Base-by-base conservation (phyloP, 92 coral and sea anemone genomes). In the Pocillopora grandis region DNA sequence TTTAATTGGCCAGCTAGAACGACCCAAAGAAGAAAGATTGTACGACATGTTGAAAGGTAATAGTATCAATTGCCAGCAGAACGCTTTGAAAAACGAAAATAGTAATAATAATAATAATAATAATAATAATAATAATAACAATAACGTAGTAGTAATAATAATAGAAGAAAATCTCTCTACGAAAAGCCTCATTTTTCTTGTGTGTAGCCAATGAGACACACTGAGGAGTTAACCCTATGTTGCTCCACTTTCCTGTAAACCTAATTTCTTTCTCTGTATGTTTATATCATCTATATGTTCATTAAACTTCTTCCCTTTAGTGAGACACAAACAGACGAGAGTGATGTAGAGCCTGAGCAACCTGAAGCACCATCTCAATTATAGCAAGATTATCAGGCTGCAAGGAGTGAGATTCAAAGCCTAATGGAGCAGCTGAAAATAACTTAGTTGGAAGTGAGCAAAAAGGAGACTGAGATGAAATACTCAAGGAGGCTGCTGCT, bases 11-110 rank as follows among this genome's bases (percentile, higher is more conserved):
- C 88, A 85, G 76, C 62, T 55, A 37, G 69, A 77, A 62, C 33
- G 33, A 85, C 55, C 66, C 76, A 78, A 58, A 76, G 88, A 75
- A 85, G 88, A 77, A 69, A 77, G 63, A 85, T 77, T 66, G 68
- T 85, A 31, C 55, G 66, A 20, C 88, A 77, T 62, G 75, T 64
- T 64, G 83, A 76, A 20, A 76, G 81, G 81, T 76, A 27, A 76
- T 56, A 56, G 56, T 55, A 42, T 55, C 63, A 23, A 57, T 37
- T 17, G 42, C 17, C 0, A 12, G 68, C 21, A 55, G 33, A 21
- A 16, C 23, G 49, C 63, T 0, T 21, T 76, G 20, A 15, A 12
- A 42, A 3, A 42, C 7, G 49, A 18, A 14, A 7, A 62, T 62
- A 20, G 20, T 62, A 20, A 62, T 62, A 20, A 62, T 14, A 20